Evolutionary conservation across 2,888 invertebrate genomes (phyloP).

Genomic region (Clepsis dumicolana): DNA sequence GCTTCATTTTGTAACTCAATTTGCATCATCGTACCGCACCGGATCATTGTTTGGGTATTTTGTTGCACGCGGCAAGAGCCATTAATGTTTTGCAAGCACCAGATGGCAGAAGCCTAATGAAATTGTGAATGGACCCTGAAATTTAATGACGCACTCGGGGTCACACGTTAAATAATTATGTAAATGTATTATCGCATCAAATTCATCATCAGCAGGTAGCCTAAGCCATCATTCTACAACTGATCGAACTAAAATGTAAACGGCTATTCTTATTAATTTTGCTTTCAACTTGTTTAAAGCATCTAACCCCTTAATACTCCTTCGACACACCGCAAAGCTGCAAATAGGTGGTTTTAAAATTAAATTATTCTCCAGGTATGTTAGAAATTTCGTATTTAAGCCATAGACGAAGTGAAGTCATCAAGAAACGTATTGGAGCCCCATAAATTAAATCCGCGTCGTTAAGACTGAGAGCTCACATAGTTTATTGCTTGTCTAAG

Average conservation of each 20-base stretch:
- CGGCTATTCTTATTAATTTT: not conserved
- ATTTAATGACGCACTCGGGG: not conserved
- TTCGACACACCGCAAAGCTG: not conserved
- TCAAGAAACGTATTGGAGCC: conserved; percentile 40
- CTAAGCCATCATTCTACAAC: not conserved
- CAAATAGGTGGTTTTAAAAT: not conserved
- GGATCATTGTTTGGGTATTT: conserved; percentile 7
- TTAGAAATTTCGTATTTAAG: conserved; percentile 6
- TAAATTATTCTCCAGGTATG: not conserved
- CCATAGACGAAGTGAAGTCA: conserved; percentile 20
- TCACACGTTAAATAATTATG: not conserved
- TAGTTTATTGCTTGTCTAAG: conserved; percentile 36
- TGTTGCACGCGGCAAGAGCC: conserved; percentile 7
- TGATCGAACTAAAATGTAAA: too few species aligned
- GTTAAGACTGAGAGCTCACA: conserved; percentile 42
- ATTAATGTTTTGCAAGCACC: conserved; percentile 4
- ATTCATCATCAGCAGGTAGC: too few species aligned
- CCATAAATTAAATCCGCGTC: conserved; percentile 43
- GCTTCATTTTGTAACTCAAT: conserved; percentile 18
- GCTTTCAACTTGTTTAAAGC: not conserved
- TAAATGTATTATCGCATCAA: too few species aligned
- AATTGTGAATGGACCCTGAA: not conserved
- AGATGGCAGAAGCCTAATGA: not conserved
- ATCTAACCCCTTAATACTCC: not conserved
- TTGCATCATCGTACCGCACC: conserved; percentile 1